These are phyloP conservation scores for Cyaniris semiargus DNA, from an alignment of 2,888 invertebrate genomes.

Conservation along the genomic window DNA sequence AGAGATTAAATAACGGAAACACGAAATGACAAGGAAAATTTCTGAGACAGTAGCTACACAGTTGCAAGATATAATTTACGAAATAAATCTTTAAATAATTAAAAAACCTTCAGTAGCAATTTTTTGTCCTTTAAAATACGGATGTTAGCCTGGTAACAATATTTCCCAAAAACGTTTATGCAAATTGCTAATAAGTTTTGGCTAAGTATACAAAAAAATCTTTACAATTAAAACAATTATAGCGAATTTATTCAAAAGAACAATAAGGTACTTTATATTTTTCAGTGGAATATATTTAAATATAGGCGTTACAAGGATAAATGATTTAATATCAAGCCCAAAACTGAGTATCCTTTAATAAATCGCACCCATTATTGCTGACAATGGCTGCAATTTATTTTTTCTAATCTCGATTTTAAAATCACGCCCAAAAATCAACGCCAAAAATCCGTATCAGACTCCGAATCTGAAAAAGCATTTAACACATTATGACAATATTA, in stretches of 20 bases:
- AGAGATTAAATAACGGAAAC: not conserved
- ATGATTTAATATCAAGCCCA: not conserved
- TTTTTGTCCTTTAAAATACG: not conserved
- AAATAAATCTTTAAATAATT: too few relatives aligned
- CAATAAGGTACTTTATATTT: not conserved
- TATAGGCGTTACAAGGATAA: not conserved
- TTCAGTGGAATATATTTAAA: not conserved
- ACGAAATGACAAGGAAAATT: not conserved
- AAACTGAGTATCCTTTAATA: not conserved
- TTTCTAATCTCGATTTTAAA: not conserved
- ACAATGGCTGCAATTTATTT: not conserved
- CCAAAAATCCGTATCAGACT: not conserved
- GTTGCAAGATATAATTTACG: too few relatives aligned
- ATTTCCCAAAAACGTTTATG: not conserved
- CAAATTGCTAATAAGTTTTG: not conserved
- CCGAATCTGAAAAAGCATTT: not conserved
- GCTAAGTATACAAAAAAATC: not conserved
- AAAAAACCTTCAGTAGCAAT: not conserved
- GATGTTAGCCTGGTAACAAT: not conserved
- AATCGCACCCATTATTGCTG: not conserved
- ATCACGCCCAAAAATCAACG: not conserved
- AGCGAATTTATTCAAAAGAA: conserved; percentile 16
- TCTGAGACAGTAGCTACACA: too few relatives aligned
- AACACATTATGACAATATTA: too few relatives aligned
- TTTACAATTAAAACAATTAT: not conserved